Percentiles rank a stretch among this genome's conserved stretches.
phyloP scores from a whole-genome alignment of 1,140 invertebrate genomes.

The Hypsibius dujardini region DNA sequence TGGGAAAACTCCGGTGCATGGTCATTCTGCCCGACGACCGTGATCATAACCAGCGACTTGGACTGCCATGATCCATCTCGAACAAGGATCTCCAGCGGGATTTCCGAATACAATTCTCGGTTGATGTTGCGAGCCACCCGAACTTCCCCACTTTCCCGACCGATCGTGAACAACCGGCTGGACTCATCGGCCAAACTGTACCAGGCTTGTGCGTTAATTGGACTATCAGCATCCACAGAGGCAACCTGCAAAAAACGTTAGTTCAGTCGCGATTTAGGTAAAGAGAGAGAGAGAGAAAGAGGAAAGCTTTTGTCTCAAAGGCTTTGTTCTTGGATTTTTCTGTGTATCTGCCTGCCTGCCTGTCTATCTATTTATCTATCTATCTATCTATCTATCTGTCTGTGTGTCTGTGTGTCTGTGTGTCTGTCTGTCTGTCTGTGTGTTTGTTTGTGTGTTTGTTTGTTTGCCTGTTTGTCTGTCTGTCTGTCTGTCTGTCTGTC shows the following conservation, averaged over 20 bases:
- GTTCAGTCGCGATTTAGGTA: too few species aligned
- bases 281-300: too few species aligned
- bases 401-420: neutral
- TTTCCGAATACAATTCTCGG: constrained; percentile 66
- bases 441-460: too few species aligned
- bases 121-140: constrained; percentile 65
- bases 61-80: constrained; percentile 87
- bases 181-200: constrained; percentile 73
- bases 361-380: too few species aligned
- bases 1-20: constrained; percentile 60
- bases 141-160: constrained; percentile 68
- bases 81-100: constrained; percentile 70
- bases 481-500: too few species aligned
- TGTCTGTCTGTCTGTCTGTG: neutral
- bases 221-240: constrained; percentile 54
- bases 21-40: constrained; percentile 73
- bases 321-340: too few species aligned
- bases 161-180: constrained; percentile 70
- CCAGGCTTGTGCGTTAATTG: constrained; percentile 65
- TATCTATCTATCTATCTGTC: too few species aligned
- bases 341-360: too few species aligned
- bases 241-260: constrained; percentile 1
- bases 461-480: too few species aligned
- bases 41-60: constrained; percentile 66
- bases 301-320: too few species aligned